phyloP scores from a whole-genome alignment of 2,888 invertebrate genomes.

The Apodemia zela region DNA sequence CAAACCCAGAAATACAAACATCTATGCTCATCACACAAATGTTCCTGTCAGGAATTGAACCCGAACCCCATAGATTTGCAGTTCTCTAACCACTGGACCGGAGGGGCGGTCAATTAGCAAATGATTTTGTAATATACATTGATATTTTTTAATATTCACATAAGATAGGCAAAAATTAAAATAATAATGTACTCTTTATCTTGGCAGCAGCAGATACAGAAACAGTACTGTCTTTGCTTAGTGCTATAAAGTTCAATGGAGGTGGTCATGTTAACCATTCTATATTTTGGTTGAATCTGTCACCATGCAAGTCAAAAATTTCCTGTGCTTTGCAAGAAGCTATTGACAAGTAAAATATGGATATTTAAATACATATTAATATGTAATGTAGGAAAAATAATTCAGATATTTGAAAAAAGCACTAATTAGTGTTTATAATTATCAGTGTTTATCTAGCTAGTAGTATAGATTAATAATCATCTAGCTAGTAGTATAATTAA shows the following conservation, averaged over 20 bases:
- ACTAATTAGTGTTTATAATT: not conserved
- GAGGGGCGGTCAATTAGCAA: no score
- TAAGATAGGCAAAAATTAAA: not conserved
- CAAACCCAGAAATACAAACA: no score
- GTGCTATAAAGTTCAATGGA: conserved; percentile 96
- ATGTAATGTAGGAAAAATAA: not conserved
- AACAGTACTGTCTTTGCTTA: conserved; percentile 86
- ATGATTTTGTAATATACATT: no score
- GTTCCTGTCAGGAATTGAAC: no score
- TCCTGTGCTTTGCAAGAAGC: conserved; percentile 74
- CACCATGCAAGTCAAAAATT: conserved; percentile 84
- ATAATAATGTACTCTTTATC: conserved; percentile 22
- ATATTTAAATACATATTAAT: conserved; percentile 29
- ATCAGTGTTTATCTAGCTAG: not conserved
- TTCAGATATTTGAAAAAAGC: not conserved
- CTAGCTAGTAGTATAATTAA: no score
- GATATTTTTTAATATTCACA: no score
- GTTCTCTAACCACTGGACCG: no score
- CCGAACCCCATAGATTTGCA: no score
- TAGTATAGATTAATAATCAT: no score
- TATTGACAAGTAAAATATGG: conserved; percentile 65
- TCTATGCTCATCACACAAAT: no score
- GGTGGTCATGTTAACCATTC: conserved; percentile 99
- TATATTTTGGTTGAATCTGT: conserved; percentile 96
- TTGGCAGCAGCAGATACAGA: conserved; percentile 83